Evolutionary conservation across 2,797 vertebrate species (phyloP), one percentile per base, ranked within the genome.

Genomic region (Hippopotamyrus pictus): DNA sequence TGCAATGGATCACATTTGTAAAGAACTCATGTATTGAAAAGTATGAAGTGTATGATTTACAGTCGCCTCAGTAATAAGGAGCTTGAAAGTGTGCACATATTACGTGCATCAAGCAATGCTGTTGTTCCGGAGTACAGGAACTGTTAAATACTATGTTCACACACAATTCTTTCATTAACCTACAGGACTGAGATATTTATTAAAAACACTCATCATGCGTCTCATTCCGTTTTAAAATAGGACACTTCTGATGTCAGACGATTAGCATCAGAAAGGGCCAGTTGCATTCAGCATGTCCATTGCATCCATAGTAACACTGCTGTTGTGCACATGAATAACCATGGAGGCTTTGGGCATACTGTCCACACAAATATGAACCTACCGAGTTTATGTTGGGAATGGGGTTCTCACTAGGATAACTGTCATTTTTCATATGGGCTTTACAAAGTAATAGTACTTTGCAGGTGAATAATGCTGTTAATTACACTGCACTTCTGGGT

Each of bases 231-330:
- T 37, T 33, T 25, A 41, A 88, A 54, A 90, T 90, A 89, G 54
- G 73, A 90, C 88, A 90, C 88, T 89, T 92, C 91, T 92, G 87
- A 92, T 90, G 85, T 88, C 89, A 29, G 9, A 50, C 54, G n/a
- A 92, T 92, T 92, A 91, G 65, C 92, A 93, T 92, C 9, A 90
- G 83, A 92, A 91, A 90, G 50, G 57, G 17, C 33, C 53, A 29
- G 5, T 50, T 22, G 14, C 19, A 51, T 76, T 91, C 86, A 44
- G 11, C 9, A 5, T 89, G 82, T 88, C 90, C 90, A 91, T 91
- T 89, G 90, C 89, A 29, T 83, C 73, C 37, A 51, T n/a, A 89
- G 51, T 54, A 76, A 84, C 8, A 57, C 86, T 86, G 86, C 69
- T 65, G 79, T 73, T 65, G 86, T 46, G n/a, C 51, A 46, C 69